These are phyloP conservation scores for Bombylius major DNA, from an alignment of 2,888 invertebrate species.

Conservation along the genomic window DNA sequence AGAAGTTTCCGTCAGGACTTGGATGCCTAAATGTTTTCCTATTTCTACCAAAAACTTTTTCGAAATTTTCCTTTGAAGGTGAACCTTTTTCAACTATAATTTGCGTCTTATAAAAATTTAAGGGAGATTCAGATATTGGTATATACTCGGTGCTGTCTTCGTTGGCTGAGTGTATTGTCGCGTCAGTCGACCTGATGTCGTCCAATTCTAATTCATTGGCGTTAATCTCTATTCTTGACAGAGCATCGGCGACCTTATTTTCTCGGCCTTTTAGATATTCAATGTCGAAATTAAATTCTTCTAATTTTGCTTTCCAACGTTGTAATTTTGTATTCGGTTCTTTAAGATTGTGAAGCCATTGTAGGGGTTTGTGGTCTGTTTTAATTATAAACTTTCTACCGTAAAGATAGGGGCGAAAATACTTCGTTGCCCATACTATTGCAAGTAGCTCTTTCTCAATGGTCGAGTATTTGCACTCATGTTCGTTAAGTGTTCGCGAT, in stretches of 20 bases:
- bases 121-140: background rate
- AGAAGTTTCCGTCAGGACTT: too few relatives aligned
- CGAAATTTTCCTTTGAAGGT: too few relatives aligned
- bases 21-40: too few relatives aligned
- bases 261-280: conserved; percentile 12
- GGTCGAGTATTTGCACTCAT: conserved; percentile 17
- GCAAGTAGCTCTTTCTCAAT: conserved; percentile 25
- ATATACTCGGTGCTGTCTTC: background rate
- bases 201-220: background rate
- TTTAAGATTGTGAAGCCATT: conserved; percentile 26
- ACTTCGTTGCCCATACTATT: conserved; percentile 23
- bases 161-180: too few relatives aligned
- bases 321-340: conserved; percentile 27
- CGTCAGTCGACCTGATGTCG: background rate
- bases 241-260: conserved; percentile 9
- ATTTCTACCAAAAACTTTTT: too few relatives aligned
- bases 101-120: background rate
- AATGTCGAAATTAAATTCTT: conserved; percentile 17
- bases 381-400: conserved; percentile 25
- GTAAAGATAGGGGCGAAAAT: conserved; percentile 26
- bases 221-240: conserved; percentile 3
- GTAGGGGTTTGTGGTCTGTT: conserved; percentile 29
- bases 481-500: conserved; percentile 16
- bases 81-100: background rate
- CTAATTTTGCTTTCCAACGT: conserved; percentile 18